phyloP scores from a whole-genome alignment of 2,888 invertebrate genomes.

The Ochropacha duplaris region DNA sequence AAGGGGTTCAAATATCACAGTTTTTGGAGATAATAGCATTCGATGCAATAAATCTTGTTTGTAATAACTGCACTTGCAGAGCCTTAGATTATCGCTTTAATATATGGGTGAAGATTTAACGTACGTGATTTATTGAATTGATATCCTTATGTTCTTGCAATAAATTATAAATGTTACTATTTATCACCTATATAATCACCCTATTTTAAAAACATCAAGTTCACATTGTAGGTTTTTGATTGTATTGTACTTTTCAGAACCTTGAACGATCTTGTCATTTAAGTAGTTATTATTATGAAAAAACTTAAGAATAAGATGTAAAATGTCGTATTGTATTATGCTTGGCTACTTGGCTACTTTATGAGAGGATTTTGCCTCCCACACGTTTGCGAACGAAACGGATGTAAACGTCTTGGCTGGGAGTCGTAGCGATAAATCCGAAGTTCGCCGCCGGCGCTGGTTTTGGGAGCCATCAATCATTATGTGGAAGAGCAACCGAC shows the following conservation, averaged over 20 bases:
- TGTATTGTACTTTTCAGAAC: not conserved
- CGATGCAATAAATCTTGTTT: constrained; percentile 71
- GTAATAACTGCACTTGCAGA: constrained; percentile 78
- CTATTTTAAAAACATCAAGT: not conserved
- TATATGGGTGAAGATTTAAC: constrained; percentile 58
- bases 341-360: constrained; percentile 22
- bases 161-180: not conserved
- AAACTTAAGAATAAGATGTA: not conserved
- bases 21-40: constrained; percentile 72
- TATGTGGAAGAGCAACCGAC: constrained; percentile 56
- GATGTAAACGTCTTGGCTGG: constrained; percentile 63
- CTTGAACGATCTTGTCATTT: no score
- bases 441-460: constrained; percentile 74
- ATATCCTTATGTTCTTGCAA: constrained; percentile 29
- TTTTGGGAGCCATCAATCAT: constrained; percentile 80
- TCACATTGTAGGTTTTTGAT: not conserved
- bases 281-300: no score
- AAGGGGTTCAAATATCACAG: constrained; percentile 82
- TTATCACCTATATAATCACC: not conserved
- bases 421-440: constrained; percentile 74
- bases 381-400: constrained; percentile 43
- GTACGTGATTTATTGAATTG: constrained; percentile 63
- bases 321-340: constrained; percentile 15
- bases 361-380: constrained; percentile 23
- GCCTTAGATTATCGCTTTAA: constrained; percentile 67